A percentile compares a stretch with the other conserved stretches of the same genome.
phyloP scores from a whole-genome alignment of 1,140 invertebrate genomes.

The Aphelinus certus region DNA sequence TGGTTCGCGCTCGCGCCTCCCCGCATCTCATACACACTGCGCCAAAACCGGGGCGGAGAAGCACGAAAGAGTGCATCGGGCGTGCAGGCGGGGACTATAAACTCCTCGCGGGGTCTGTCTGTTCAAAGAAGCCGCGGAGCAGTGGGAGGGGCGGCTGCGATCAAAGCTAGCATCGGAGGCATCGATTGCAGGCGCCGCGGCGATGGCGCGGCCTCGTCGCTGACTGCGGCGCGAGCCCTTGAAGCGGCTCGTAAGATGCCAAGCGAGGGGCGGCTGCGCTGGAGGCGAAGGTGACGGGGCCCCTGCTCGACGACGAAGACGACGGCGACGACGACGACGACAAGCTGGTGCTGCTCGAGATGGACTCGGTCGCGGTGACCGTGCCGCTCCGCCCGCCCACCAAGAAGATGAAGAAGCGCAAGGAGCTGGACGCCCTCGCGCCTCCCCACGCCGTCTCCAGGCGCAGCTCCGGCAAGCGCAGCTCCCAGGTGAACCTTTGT shows the following conservation, averaged over 20 bases:
- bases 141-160: not conserved
- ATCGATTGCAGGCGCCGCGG: too few relatives aligned
- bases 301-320: not conserved
- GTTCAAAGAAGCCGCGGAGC: not conserved
- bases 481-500: slow-evolving; percentile 55
- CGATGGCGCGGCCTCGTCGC: not conserved
- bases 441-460: slow-evolving; percentile 57
- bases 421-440: slow-evolving; percentile 68
- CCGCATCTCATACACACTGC: too few relatives aligned
- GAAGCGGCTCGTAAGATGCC: slow-evolving; percentile 20
- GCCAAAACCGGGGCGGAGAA: too few relatives aligned
- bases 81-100: too few relatives aligned
- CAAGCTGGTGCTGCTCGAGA: slow-evolving; percentile 55
- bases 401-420: slow-evolving; percentile 69
- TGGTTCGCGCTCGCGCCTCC: too few relatives aligned
- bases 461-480: slow-evolving; percentile 60
- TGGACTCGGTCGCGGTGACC: slow-evolving; percentile 64
- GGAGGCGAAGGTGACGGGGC: slow-evolving; percentile 17
- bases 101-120: too few relatives aligned
- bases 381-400: slow-evolving; percentile 63
- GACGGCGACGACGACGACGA: slow-evolving; percentile 39
- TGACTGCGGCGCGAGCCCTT: slow-evolving; percentile 38
- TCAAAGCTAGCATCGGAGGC: not conserved
- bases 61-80: too few relatives aligned
- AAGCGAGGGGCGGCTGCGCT: slow-evolving; percentile 22